Conservation (phyloP, 2,113 vertebrate genomes). For the Chroicocephalus ridibundus region DNA sequence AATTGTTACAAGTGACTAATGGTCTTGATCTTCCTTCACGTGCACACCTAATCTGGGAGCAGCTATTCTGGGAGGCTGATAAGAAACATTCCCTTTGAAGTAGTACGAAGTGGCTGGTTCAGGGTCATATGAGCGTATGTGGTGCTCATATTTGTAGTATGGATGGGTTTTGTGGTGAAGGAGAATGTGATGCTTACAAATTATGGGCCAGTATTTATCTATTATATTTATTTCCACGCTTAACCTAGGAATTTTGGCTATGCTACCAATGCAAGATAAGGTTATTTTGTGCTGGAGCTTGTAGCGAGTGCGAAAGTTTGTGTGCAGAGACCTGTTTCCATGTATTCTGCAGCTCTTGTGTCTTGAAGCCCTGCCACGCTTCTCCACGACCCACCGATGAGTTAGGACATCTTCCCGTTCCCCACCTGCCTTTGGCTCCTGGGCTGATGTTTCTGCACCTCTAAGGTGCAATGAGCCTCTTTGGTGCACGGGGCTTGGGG, state of each 20-base stretch:
- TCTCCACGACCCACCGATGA: not conserved
- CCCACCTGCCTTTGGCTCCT: not conserved
- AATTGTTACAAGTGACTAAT: not conserved
- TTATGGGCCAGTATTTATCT: not conserved
- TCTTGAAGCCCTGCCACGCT: not conserved
- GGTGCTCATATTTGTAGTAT: not conserved
- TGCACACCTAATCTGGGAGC: not conserved
- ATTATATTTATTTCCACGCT: not conserved
- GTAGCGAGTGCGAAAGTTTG: not conserved
- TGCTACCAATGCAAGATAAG: not conserved
- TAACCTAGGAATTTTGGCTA: not conserved
- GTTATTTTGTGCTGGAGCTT: not conserved
- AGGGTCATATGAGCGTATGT: rapidly evolving
- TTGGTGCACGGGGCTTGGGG: too few relatives aligned
- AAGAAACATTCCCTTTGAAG: not conserved
- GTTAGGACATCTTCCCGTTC: rapidly evolving
- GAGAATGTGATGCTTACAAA: not conserved
- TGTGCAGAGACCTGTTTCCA: not conserved
- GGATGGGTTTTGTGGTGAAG: not conserved
- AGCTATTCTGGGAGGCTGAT: not conserved
- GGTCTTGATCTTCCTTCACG: not conserved
- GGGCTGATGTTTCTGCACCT: not conserved
- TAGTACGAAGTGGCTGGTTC: not conserved
- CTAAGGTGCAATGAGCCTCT: not conserved
- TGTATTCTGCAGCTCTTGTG: not conserved